Conservation (phyloP, 2,888 invertebrate species). For the Didymodactylos carnosus region DNA sequence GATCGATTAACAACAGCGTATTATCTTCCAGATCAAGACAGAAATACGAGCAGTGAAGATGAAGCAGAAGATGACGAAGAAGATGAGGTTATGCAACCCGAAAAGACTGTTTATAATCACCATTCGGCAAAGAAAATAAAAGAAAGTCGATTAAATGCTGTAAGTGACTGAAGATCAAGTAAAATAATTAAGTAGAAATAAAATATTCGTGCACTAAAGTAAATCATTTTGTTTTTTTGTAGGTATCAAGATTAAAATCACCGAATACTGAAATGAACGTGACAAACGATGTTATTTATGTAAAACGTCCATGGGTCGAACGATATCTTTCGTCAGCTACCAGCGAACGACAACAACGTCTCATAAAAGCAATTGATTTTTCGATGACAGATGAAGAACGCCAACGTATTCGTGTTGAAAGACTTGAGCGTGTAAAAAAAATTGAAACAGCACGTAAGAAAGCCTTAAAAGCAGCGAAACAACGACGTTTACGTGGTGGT, state of each 20-base stretch:
- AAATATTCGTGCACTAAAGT: too few species aligned
- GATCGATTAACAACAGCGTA: not conserved
- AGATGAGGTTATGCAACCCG: not conserved
- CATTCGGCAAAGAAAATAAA: too few species aligned
- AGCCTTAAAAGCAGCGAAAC: slow-evolving; percentile 7
- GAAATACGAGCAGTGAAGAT: not conserved
- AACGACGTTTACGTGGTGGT: not conserved
- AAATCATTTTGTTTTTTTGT: too few species aligned
- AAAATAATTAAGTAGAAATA: too few species aligned
- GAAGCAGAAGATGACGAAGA: not conserved
- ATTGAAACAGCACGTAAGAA: slow-evolving; percentile 10
- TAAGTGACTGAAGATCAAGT: too few species aligned
- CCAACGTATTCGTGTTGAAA: not conserved
- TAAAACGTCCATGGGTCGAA: not conserved
- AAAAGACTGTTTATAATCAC: too few species aligned
- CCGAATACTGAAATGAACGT: not conserved
- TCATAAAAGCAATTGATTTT: not conserved
- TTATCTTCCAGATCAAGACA: not conserved
- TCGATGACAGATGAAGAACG: slow-evolving; percentile 10
- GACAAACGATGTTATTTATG: not conserved
- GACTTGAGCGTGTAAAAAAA: not conserved
- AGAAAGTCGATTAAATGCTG: too few species aligned
- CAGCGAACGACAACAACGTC: not conserved
- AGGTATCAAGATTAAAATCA: not conserved
- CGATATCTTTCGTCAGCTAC: not conserved